phyloP scores from a whole-genome alignment of 1,140 invertebrate genomes.

The Coenobita brevimanus region DNA sequence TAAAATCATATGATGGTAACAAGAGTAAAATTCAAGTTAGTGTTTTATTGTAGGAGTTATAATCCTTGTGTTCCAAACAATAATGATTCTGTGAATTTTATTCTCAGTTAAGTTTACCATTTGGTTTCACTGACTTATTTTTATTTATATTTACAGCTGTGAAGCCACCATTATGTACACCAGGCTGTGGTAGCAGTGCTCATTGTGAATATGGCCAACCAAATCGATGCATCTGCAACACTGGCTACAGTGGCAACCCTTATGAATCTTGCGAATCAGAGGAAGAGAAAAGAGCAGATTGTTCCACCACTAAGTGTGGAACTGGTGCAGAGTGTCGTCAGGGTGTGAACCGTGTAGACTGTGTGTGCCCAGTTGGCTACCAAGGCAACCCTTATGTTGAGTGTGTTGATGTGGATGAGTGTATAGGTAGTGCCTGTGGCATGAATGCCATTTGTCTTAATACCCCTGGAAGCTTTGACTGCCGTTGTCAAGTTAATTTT shows the following conservation, averaged over 20 bases:
- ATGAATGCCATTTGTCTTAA: slow-evolving; percentile 91
- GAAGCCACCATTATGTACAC: slow-evolving; percentile 83
- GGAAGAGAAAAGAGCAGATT: slow-evolving; percentile 81
- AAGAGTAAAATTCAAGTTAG: too few species aligned
- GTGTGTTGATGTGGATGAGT: slow-evolving; percentile 89
- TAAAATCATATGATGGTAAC: too few species aligned
- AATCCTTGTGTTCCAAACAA: too few species aligned
- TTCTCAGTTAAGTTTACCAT: too few species aligned
- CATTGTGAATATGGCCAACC: slow-evolving; percentile 90
- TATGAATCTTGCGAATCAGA: slow-evolving; percentile 81
- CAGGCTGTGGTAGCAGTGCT: slow-evolving; percentile 86
- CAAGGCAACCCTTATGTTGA: slow-evolving; percentile 89
- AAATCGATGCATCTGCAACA: slow-evolving; percentile 85
- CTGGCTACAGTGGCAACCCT: slow-evolving; percentile 88
- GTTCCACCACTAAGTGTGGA: slow-evolving; percentile 83
- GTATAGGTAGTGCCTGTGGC: slow-evolving; percentile 85
- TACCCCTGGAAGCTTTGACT: slow-evolving; percentile 89
- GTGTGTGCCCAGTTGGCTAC: slow-evolving; percentile 86
- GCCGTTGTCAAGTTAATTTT: slow-evolving; percentile 86
- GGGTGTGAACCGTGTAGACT: slow-evolving; percentile 83
- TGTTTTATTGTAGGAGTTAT: too few species aligned
- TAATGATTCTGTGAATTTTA: too few species aligned
- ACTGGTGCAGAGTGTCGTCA: slow-evolving; percentile 84
- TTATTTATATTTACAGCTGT: slow-evolving; percentile 80
- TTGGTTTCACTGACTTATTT: too few species aligned